A percentile compares a stretch with the other conserved stretches of the same genome.
These are phyloP conservation scores for Callimorpha dominula DNA, from an alignment of 2,888 invertebrate species.

Conservation along the genomic window DNA sequence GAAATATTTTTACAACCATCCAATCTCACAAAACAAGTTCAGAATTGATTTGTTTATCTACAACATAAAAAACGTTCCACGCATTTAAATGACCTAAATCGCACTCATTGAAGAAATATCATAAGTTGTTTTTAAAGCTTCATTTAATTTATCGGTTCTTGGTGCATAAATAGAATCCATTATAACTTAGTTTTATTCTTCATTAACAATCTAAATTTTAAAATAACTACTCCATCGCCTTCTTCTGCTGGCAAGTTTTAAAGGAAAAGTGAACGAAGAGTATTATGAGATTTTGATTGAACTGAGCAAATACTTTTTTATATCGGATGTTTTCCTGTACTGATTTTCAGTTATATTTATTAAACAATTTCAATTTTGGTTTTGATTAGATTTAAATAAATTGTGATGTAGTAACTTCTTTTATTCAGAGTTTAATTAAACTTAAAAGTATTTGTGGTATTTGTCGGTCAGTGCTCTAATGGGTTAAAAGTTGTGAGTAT, in stretches of 20 bases:
- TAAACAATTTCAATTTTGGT: too few species aligned
- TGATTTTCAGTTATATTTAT: neutral
- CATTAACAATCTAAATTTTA: constrained; percentile 36
- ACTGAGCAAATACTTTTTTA: neutral
- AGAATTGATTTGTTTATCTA: neutral
- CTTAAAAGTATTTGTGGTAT: too few species aligned
- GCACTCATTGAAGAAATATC: constrained; percentile 28
- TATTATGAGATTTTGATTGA: constrained; percentile 8
- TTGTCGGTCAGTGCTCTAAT: too few species aligned
- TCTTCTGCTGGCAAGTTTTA: constrained; percentile 7
- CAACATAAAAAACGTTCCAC: constrained; percentile 12
- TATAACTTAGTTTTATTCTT: constrained; percentile 38
- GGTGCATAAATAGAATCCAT: constrained; percentile 41
- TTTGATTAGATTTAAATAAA: too few species aligned
- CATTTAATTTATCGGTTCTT: constrained; percentile 38
- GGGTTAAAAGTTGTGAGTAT: too few species aligned
- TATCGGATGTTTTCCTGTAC: neutral
- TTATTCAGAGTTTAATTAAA: too few species aligned
- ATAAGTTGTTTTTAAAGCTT: constrained; percentile 31
- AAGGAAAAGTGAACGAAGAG: constrained; percentile 1
- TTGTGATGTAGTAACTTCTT: too few species aligned
- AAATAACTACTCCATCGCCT: constrained; percentile 12
- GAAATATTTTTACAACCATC: neutral
- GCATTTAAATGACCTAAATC: constrained; percentile 40
- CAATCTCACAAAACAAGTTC: neutral